A percentile compares a stretch with the other conserved stretches of the same genome.
Evolutionary conservation across 2,797 vertebrate species (phyloP).

Genomic region (Bovichtus variegatus): DNA sequence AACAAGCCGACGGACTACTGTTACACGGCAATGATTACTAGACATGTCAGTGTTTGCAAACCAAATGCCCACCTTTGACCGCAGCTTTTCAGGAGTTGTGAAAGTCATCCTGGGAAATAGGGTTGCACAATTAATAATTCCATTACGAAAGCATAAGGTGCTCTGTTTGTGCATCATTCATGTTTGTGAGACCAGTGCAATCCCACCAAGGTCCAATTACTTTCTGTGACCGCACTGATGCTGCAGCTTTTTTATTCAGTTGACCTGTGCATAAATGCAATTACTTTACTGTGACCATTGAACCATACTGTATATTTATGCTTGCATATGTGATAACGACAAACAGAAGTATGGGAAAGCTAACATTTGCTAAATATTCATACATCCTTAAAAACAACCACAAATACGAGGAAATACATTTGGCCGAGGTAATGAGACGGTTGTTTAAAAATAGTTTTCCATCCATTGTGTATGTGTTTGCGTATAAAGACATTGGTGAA

Average conservation of each 20-base stretch:
- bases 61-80: background rate
- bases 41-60: background rate
- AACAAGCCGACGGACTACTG: background rate
- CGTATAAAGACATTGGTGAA: too few species aligned
- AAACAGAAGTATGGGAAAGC: background rate
- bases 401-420: background rate
- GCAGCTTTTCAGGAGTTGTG: background rate
- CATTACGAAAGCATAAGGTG: background rate
- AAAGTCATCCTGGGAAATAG: background rate
- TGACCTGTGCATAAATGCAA: background rate
- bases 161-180: background rate
- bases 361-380: background rate
- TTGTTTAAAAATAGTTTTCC: background rate
- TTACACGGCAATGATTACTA: background rate
- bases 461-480: background rate
- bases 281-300: background rate
- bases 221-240: background rate
- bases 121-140: background rate
- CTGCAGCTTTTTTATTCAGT: background rate
- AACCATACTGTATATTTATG: background rate
- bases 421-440: background rate
- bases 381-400: background rate
- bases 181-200: background rate
- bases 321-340: background rate
- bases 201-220: background rate